Evolutionary conservation across 1,140 invertebrate genomes (phyloP).

Genomic region (Campoletis sonorensis): DNA sequence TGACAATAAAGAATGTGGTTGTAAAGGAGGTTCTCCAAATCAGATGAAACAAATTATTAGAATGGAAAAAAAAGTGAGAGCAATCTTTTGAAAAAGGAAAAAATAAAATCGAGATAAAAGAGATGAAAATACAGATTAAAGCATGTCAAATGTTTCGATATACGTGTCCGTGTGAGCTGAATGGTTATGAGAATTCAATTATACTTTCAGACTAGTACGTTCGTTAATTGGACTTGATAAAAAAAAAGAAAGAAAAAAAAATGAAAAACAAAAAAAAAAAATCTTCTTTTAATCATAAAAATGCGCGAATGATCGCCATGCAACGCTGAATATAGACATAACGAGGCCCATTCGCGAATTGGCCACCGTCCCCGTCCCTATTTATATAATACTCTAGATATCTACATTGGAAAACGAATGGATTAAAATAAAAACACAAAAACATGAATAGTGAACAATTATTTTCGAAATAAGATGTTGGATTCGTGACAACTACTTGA

Average conservation of each 20-base stretch:
- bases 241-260: too few species aligned
- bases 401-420: conserved; percentile 40
- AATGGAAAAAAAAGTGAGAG: not conserved
- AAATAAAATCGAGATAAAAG: not conserved
- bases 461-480: conserved; percentile 48
- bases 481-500: conserved; percentile 47
- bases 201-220: conserved; percentile 1
- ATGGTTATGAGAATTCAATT: conserved; percentile 11
- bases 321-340: conserved; percentile 39
- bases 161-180: conserved; percentile 47
- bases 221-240: conserved; percentile 8
- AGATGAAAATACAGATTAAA: not conserved
- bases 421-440: conserved; percentile 31
- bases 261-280: too few species aligned
- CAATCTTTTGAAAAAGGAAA: not conserved
- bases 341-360: conserved; percentile 47
- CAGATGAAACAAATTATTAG: conserved; percentile 33
- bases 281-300: not conserved
- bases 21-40: conserved; percentile 54
- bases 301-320: conserved; percentile 10
- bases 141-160: conserved; percentile 42
- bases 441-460: conserved; percentile 46
- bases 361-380: conserved; percentile 54
- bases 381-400: conserved; percentile 36
- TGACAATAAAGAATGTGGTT: conserved; percentile 68